A percentile compares a stretch with the other conserved stretches of the same genome.
Conservation (phyloP, 2,888 invertebrate genomes). For the Meiosimyza decipiens region DNA sequence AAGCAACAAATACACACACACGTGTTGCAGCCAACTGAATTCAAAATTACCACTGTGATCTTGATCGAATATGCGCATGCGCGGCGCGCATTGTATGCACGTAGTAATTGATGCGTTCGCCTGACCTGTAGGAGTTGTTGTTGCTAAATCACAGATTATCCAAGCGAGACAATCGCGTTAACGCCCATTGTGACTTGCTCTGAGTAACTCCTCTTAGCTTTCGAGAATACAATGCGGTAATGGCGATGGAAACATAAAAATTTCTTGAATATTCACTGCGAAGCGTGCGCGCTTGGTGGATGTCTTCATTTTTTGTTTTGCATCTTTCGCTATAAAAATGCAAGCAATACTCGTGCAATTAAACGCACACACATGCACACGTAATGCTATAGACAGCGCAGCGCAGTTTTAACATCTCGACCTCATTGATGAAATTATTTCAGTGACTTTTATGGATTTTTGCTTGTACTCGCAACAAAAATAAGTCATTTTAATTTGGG, state of each 20-base stretch:
- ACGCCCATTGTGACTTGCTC: constrained; percentile 35
- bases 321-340: not conserved
- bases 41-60: constrained; percentile 21
- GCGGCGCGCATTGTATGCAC: constrained; percentile 42
- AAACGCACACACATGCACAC: constrained; percentile 2
- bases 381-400: not conserved
- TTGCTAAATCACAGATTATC: constrained; percentile 52
- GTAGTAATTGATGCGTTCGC: constrained; percentile 50
- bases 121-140: constrained; percentile 53
- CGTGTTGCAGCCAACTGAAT: not conserved
- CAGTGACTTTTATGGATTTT: too few relatives aligned
- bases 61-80: constrained; percentile 37
- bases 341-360: constrained; percentile 6
- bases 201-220: not conserved
- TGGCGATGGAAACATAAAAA: not conserved
- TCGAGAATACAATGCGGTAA: not conserved
- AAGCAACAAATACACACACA: not conserved
- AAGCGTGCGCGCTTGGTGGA: constrained; percentile 47
- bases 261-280: not conserved
- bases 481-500: not conserved
- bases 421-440: constrained; percentile 23
- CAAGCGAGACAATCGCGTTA: constrained; percentile 47
- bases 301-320: constrained; percentile 32
- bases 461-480: not conserved
- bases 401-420: not conserved